Evolutionary conservation across 1,140 invertebrate genomes (phyloP), one percentile per base, ranked within the genome.

Genomic region (Muscidifurax raptorellus): DNA sequence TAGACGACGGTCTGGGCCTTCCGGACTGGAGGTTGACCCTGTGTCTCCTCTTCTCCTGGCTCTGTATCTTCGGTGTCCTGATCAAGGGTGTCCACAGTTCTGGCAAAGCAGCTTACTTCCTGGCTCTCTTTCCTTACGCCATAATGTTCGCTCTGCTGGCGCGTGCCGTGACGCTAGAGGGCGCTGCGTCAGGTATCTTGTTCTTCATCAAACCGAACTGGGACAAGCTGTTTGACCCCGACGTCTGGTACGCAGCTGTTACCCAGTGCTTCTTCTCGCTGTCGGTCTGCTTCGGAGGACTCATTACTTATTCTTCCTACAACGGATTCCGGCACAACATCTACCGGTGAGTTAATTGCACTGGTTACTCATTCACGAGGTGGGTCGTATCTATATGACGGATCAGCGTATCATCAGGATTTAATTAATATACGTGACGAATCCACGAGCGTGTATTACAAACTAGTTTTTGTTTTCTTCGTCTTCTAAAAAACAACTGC

Each of bases 201-300:
- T 97, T 95, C 90, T 96, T 96, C 86, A 92, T 96, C 64, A 93
- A 93, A 86, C 95, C 96, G 0, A 90, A 96, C 52, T 96, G 95
- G 95, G 89, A 90, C 3, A 95, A 95, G 89, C 89, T 96, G 1
- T 89, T 95, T 9, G 93, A 95, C 83, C 94, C 95, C n/a, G 92
- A 96, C 91, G 95, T 96, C 3, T 97, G 97, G 97, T 96, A 97
- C 87, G 95, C 96, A 59, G 97, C 97, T 25, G 96, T 96, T 0
- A 95, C 96, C 1, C 97, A 98, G 90, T 96, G 96, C 87, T 96
- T 97, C 90, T 97, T 97, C 90, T 97, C 96, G 0, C 93, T 96
- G n/a, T 94, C 94, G 25, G 95, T 96, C 13, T 95, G 95, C 15
- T 95, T 96, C 89, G 96, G 96, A 10, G 94, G 94, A 18, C 94